These are phyloP conservation scores for Marisa cornuarietis DNA, from an alignment of 1,140 invertebrate species.

Conservation along the genomic window DNA sequence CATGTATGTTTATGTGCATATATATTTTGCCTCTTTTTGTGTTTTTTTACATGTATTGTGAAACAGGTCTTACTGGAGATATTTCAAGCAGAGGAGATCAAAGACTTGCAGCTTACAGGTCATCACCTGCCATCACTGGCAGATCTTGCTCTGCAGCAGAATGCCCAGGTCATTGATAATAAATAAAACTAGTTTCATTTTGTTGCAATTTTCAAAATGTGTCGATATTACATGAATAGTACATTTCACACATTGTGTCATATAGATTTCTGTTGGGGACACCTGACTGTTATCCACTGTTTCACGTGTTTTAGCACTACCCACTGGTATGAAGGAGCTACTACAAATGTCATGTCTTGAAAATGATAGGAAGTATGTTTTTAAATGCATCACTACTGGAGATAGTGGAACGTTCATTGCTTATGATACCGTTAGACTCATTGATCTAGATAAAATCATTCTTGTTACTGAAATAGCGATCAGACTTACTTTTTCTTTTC, in stretches of 20 bases:
- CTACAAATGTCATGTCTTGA: no score
- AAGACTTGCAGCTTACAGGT: constrained; percentile 33
- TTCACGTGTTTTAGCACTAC: no score
- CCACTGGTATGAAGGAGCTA: no score
- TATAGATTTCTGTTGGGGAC: neutral
- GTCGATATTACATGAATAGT: neutral
- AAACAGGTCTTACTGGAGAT: constrained; percentile 32
- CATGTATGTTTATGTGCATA: no score
- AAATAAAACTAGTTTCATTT: neutral
- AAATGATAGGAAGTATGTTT: no score
- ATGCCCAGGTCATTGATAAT: constrained; percentile 28
- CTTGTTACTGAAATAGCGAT: no score
- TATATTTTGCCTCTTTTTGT: no score
- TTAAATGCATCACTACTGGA: no score
- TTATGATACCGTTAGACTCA: neutral
- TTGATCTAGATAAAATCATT: neutral
- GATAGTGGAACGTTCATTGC: no score
- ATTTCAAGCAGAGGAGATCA: constrained; percentile 30
- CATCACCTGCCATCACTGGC: constrained; percentile 34
- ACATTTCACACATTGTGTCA: neutral
- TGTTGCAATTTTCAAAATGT: no score
- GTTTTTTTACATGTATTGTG: neutral
- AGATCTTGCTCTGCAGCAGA: constrained; percentile 40
- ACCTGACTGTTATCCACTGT: no score
- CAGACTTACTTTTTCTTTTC: neutral